Base-by-base conservation (phyloP, 1,140 invertebrate genomes). In the Drosophila varians region DNA sequence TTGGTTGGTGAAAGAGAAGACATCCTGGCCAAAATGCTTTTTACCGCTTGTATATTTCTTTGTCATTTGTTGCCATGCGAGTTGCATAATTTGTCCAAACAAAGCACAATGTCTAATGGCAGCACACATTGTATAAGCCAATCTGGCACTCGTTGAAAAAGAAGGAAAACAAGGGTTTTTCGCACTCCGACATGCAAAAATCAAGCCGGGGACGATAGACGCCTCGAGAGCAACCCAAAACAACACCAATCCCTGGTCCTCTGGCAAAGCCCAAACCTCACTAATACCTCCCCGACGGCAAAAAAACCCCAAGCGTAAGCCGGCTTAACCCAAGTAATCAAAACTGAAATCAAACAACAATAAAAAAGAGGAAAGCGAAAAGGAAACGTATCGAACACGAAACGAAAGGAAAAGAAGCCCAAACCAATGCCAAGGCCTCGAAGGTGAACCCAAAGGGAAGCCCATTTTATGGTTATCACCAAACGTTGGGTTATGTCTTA, bases 71-170 rank as follows among this genome's bases (percentile, higher is more conserved):
- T 34, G 28, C 66, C 77, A 45, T 76, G 25, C 47, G 80, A 84
- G 87, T 86, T 86, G 82, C 80, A 86, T 86, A 86, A 86, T 86
- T 86, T 86, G 80, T 87, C 80, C 71, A 62, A 86, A 77, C 82
- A 86, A 84, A 77, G 78, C 65, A 79, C 61, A 77, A 77, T 66
- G 68, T n/a, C n/a, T 78, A 80, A 78, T 69, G 65, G 60, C 8
- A 65, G 71, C 73, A 69, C 60, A 73, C 80, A 77, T 77, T 80
- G 82, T 77, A 82, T 86, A 86, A 87, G 69, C 80, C 77, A 87
- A 86, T 83, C 79, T 83, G 71, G 73, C 77, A 80, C 72, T 70
- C 64, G 61, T 58, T 57, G 53, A 46, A 46, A 65, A n/a, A n/a
- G n/a, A 60, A 69, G 62, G 46, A 52, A 43, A 64, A 82, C 58